Base-by-base conservation (phyloP, 2,797 vertebrate species). In the Taeniopygia guttata region DNA sequence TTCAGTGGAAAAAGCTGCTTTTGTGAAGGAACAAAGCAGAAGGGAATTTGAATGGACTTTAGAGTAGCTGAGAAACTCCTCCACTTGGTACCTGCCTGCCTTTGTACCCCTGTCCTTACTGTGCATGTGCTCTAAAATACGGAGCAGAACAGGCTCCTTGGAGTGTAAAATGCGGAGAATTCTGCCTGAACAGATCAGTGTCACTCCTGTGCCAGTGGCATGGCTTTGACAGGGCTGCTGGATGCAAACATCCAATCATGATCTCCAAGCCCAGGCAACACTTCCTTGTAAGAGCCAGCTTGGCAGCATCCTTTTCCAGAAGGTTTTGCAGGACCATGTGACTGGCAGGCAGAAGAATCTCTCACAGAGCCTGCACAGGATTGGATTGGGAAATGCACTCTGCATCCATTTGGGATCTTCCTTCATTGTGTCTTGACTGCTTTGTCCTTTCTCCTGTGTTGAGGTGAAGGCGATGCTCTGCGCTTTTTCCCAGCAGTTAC, bases 1-100 rank as follows among this genome's bases (percentile, higher is more conserved):
- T 90, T 45, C 79, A 83, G 52, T 69, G 85, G 70, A 68, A 84
- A 94, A 89, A 95, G 23, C 69, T 58, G 36, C 88, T 93, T 95
- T 89, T 96, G 93, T 94, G 56, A 81, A 74, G 62, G 55, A 90
- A 95, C 93, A 96, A 96, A 95, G 93, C 66, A 67, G 55, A 38
- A 56, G 80, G 55, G 67, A 93, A 93, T 87, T 76, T 59, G 72
- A 95, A 90, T 92, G 77, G 94, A 14, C 87, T 94, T 94, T 5
- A 49, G 54, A 77, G 69, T 18, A 62, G 74, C 76, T 55, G 59
- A 81, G 81, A 90, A 85, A 70, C 64, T 78, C 27, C 62, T 78
- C 27, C 0, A 1, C 74, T 70, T 86, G 40, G 87, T 52, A 75
- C 82, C 72, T 93, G 54, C 13, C 74, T 51, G 51, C 49, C 34